A percentile compares a stretch with the other conserved stretches of the same genome.
phyloP scores from a whole-genome alignment of 1,140 invertebrate genomes.

The Alviniconcha marisindica region DNA sequence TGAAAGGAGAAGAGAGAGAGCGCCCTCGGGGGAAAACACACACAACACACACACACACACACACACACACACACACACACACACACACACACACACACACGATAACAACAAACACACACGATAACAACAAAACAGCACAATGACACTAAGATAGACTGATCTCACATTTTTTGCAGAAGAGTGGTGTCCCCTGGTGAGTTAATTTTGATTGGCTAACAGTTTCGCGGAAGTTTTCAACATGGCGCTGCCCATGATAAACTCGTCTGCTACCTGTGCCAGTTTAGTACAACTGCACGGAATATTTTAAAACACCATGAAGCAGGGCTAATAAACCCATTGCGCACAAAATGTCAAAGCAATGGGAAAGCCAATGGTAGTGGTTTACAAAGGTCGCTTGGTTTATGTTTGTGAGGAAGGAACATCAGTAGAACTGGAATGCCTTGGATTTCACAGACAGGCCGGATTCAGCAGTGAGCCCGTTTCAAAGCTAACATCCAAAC shows the following conservation, averaged over 20 bases:
- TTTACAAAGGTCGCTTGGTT: background rate
- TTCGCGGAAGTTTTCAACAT: slow-evolving; percentile 9
- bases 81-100: no score
- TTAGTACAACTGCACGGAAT: background rate
- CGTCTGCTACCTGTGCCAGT: no score
- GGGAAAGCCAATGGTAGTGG: background rate
- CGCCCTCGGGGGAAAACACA: no score
- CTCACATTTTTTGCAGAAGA: slow-evolving; percentile 13
- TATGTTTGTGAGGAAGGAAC: background rate
- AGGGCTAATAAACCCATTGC: background rate
- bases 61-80: no score
- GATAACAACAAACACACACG: background rate
- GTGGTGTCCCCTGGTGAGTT: background rate
- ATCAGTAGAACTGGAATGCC: background rate
- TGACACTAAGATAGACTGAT: background rate
- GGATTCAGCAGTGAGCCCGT: background rate
- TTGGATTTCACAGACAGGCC: background rate
- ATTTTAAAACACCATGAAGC: background rate
- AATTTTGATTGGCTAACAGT: background rate
- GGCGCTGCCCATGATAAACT: slow-evolving; percentile 3
- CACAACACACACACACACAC: no score
- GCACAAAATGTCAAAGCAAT: background rate
- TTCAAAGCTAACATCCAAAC: background rate
- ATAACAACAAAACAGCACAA: background rate
- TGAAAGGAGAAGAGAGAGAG: no score